phyloP scores from a whole-genome alignment of 2,888 invertebrate genomes.

The Teinopalpus imperialis region DNA sequence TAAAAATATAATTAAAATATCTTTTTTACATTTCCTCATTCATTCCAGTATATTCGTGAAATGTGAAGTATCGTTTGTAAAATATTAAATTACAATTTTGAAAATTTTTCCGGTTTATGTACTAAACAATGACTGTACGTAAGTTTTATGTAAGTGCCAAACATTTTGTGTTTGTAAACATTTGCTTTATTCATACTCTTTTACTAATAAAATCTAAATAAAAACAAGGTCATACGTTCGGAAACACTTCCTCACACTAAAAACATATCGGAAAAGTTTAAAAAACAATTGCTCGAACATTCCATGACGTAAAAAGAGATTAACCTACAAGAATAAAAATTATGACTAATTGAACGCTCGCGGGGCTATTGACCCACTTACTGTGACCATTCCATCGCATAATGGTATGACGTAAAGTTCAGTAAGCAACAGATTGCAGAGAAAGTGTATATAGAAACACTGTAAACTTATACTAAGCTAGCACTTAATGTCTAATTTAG shows the following conservation, averaged over 20 bases:
- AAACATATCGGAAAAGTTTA: not conserved
- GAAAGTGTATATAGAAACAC: slow-evolving; percentile 62
- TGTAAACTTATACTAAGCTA: not conserved
- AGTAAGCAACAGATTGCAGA: slow-evolving; percentile 56
- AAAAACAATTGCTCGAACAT: slow-evolving; percentile 3
- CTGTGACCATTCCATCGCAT: slow-evolving; percentile 48
- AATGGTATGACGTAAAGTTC: slow-evolving; percentile 61
- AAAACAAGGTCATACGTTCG: not conserved
- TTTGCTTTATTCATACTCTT: slow-evolving; percentile 4
- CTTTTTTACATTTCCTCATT: too few species aligned
- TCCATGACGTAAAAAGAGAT: slow-evolving; percentile 6
- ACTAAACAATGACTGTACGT: not conserved
- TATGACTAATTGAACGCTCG: slow-evolving; percentile 3
- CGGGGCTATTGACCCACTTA: slow-evolving; percentile 10
- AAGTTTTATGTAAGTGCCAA: slow-evolving; percentile 1
- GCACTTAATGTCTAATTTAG: too few species aligned
- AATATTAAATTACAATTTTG: not conserved
- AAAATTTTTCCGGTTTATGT: not conserved
- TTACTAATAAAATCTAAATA: slow-evolving; percentile 6
- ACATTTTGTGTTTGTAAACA: slow-evolving; percentile 8
- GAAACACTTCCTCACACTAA: not conserved
- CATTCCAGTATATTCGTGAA: too few species aligned
- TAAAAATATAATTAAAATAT: too few species aligned
- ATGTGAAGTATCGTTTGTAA: too few species aligned
- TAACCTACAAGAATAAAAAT: slow-evolving; percentile 13